phyloP scores from a whole-genome alignment of 2,113 vertebrate genomes.

The Gallinago undulata region DNA sequence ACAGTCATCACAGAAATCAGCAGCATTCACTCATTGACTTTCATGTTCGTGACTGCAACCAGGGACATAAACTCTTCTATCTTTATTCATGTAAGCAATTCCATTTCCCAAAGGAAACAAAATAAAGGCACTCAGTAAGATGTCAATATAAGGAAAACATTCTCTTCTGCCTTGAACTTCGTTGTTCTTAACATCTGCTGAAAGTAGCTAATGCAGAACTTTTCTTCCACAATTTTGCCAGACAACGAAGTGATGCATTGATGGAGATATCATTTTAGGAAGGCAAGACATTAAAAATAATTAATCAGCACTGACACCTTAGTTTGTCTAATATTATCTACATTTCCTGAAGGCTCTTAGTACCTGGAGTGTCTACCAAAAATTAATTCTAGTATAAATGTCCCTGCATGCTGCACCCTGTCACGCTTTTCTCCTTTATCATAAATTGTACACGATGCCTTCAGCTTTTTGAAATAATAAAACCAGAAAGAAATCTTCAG shows the following conservation, averaged over 20 bases:
- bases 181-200: not conserved
- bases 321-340: not conserved
- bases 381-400: not conserved
- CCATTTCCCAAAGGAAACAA: not conserved
- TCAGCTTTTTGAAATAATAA: not conserved
- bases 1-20: not conserved
- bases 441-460: not conserved
- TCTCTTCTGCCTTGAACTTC: not conserved
- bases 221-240: not conserved
- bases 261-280: not conserved
- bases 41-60: not conserved
- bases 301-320: not conserved
- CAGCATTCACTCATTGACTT: not conserved
- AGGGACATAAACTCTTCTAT: not conserved
- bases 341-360: not conserved
- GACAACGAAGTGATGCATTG: not conserved
- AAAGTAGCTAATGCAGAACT: not conserved
- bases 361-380: not conserved
- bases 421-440: not conserved
- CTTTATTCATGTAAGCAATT: not conserved
- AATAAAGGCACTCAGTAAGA: not conserved
- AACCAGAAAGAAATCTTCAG: not conserved
- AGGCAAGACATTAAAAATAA: not conserved
- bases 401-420: not conserved
- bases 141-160: not conserved